phyloP scores from a whole-genome alignment of 2,888 invertebrate species.

The Mythimna ferrago region DNA sequence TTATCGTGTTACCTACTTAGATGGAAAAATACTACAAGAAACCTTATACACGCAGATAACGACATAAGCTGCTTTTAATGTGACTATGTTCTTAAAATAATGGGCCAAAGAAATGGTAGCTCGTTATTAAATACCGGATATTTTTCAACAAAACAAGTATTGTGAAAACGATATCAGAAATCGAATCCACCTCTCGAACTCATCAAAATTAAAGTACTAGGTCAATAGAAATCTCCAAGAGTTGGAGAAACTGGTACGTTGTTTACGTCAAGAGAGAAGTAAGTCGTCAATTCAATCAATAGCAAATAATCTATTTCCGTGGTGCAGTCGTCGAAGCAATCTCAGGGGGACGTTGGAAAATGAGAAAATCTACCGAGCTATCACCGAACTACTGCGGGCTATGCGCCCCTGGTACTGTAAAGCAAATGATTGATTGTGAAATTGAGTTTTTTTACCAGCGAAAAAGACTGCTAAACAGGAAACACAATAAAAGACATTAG shows the following conservation, averaged over 20 bases:
- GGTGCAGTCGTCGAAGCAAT: constrained; percentile 78
- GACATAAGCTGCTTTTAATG: constrained; percentile 27
- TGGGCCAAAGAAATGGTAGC: background rate
- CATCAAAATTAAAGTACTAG: constrained; percentile 49
- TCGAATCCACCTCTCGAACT: background rate
- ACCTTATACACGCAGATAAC: constrained; percentile 35
- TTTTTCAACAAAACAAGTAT: background rate
- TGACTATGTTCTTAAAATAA: constrained; percentile 17
- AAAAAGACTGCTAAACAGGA: background rate
- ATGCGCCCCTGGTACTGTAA: constrained; percentile 67
- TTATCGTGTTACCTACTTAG: constrained; percentile 21
- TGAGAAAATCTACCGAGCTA: constrained; percentile 76
- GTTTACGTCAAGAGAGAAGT: constrained; percentile 75
- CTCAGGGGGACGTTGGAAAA: constrained; percentile 75
- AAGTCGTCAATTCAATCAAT: constrained; percentile 81
- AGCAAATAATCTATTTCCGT: constrained; percentile 84
- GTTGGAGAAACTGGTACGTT: constrained; percentile 65
- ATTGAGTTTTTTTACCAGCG: constrained; percentile 14
- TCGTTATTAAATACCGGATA: background rate
- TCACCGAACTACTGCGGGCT: constrained; percentile 64
- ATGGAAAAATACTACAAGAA: constrained; percentile 44
- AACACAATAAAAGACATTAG: background rate
- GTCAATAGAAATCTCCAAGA: constrained; percentile 56
- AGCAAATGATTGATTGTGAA: constrained; percentile 49
- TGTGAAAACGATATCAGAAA: constrained; percentile 8